Conservation (phyloP, 2,888 invertebrate species). For the Stramonita haemastoma region DNA sequence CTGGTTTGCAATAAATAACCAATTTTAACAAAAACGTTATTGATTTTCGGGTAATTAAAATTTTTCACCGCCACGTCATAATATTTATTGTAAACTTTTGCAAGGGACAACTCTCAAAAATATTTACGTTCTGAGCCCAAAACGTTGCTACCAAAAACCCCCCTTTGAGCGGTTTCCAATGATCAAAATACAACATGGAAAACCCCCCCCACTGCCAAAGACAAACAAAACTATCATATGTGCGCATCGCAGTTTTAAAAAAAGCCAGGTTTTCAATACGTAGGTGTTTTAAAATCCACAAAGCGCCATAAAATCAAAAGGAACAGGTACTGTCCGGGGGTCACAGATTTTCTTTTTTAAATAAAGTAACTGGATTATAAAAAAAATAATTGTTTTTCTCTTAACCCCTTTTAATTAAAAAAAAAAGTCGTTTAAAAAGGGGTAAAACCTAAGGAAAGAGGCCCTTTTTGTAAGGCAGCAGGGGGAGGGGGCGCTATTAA, state of each 20-base stretch:
- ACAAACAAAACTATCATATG: slow-evolving; percentile 1
- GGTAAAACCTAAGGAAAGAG: too few species aligned
- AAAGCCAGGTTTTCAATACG: slow-evolving; percentile 14
- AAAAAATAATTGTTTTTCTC: too few species aligned
- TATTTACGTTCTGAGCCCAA: neutral
- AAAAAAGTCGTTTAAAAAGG: too few species aligned
- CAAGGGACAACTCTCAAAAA: neutral
- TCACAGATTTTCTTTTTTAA: neutral
- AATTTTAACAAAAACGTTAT: neutral
- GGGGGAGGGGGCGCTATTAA: too few species aligned
- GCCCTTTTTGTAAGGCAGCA: too few species aligned
- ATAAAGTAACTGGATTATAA: too few species aligned
- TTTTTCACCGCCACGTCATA: neutral
- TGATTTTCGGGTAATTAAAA: neutral
- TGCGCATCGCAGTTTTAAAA: slow-evolving; percentile 2
- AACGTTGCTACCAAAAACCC: neutral
- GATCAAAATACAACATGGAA: neutral
- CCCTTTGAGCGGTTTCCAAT: too few species aligned
- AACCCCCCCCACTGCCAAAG: neutral
- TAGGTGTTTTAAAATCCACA: slow-evolving; percentile 34
- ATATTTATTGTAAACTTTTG: neutral
- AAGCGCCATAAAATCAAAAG: slow-evolving; percentile 30
- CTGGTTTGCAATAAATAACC: too few species aligned
- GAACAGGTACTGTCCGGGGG: slow-evolving; percentile 28
- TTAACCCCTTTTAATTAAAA: too few species aligned